Evolutionary conservation across 2,113 vertebrate genomes (phyloP), one percentile per base, ranked within the genome.

Genomic region (Gadus chalcogrammus): DNA sequence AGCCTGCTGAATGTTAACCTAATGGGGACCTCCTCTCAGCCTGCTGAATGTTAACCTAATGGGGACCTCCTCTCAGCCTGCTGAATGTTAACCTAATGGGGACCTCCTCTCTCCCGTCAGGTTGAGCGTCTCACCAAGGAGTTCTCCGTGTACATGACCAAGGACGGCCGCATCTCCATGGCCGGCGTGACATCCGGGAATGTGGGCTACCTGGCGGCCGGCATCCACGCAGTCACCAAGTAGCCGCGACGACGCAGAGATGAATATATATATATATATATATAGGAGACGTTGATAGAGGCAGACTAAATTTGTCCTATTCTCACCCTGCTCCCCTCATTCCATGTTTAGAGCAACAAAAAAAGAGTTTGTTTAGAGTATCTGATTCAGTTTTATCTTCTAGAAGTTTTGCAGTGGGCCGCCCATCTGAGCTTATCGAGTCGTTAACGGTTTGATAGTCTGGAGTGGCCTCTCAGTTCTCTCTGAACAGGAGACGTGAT

Each of bases 61-160:
- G 24, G 24, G 2, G 24, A 24, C 24, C 24, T 24, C 24, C 24
- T 24, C 31, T 35, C 28, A 5, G 5, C 31, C 31, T 24, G 24
- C 24, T 24, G 24, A 24, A 24, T 24, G 24, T 24, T 24, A 24
- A 24, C 24, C 24, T 24, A 24, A 24, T 24, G 24, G 24, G 24
- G 24, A 4, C 4, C 6, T 35, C 6, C 31, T 35, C 6, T 35
- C 31, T 35, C 4, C 31, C 53, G 28, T 48, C 83, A 99, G 97
- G 97, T 99, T 69, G 96, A 96, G 55, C 93, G 93, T 42, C 89
- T 99, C 75, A 96, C 71, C 28, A 97, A 98, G 74, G 97, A 99
- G 69, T 98, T 95, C 88, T 99, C 97, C 0, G 82, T 99, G 80
- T 98, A 99, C 83, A 95, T 99, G 97, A 99, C 97, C 22, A 99